Evolutionary conservation across 2,797 vertebrate species (phyloP), one percentile per base, ranked within the genome.

Genomic region (Dromococcyx pavoninus): DNA sequence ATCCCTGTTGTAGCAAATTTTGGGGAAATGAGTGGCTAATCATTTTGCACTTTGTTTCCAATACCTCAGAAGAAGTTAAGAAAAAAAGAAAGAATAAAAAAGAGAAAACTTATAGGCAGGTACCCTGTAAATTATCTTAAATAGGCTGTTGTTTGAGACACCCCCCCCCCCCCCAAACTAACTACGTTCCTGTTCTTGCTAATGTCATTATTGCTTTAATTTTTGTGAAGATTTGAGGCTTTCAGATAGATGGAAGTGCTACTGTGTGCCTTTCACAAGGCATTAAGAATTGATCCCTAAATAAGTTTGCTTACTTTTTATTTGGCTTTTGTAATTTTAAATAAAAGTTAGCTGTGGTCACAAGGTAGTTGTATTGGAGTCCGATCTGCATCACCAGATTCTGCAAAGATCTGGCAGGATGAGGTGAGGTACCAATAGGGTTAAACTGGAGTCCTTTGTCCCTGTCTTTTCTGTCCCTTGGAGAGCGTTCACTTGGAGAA

Each of bases 31-130:
- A 58, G 65, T 76, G 35, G 56, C 79, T 54, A 87, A 86, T 91
- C 15, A 35, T 81, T 91, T 91, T 75, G 88, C 86, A 94, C 83
- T 95, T 92, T 94, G 39, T 89, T 93, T 94, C 73, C 60, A 46
- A 67, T 91, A 86, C 88, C 89, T 95, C 92, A 73, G 24, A 67
- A 71, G 48, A 74, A 72, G 67, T 91, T 88, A 58, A 56, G 67
- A 62, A 80, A 61, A 43, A 50, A 72, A 84, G 5, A 17, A 19
- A 67, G 28, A 58, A n/a, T 43, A 61, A 21, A 33, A 28, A 41
- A 61, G 17, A 28, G 24, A 35, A 5, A 79, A 54, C 86, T 78
- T 86, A 30, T 76, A 87, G 82, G 75, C 89, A 86, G 53, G 48
- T 95, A 94, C 79, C 44, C 91, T 93, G 65, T 85, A 95, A 78